Evolutionary conservation across 1,140 invertebrate species (phyloP).

Genomic region (Drosophila yakuba): DNA sequence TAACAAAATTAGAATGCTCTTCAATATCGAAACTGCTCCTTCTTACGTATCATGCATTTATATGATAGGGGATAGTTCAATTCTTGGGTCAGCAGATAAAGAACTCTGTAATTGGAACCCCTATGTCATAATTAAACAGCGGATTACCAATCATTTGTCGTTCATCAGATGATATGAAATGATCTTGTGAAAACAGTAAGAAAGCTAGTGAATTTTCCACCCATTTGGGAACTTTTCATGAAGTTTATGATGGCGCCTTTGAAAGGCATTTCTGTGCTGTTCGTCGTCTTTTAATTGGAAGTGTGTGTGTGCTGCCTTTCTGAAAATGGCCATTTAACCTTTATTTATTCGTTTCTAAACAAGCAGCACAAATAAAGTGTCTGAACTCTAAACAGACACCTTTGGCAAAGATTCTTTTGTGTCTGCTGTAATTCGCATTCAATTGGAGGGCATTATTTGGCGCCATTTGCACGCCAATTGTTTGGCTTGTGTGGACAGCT

Average conservation of each 20-base stretch:
- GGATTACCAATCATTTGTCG: not conserved
- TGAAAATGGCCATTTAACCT: conserved; percentile 41
- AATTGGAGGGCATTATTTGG: conserved; percentile 52
- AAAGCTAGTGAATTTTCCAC: not conserved
- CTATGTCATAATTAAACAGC: not conserved
- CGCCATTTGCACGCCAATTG: conserved; percentile 58
- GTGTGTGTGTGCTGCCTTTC: not conserved
- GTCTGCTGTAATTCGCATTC: conserved; percentile 56
- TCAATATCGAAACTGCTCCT: too few relatives aligned
- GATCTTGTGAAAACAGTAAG: too few relatives aligned
- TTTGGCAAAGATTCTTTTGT: conserved; percentile 32
- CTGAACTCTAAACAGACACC: conserved; percentile 30
- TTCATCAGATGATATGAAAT: too few relatives aligned
- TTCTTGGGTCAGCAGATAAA: too few relatives aligned
- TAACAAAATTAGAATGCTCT: too few relatives aligned
- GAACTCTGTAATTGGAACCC: too few relatives aligned
- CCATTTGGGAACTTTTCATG: not conserved
- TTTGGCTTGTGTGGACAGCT: conserved; percentile 7
- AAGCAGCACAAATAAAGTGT: conserved; percentile 47
- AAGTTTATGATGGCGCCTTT: conserved; percentile 31
- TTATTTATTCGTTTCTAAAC: conserved; percentile 70
- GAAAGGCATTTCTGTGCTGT: conserved; percentile 46
- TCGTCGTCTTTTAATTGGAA: conserved; percentile 12
- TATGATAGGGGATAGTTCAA: too few relatives aligned
- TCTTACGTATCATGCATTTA: too few relatives aligned